A percentile compares a stretch with the other conserved stretches of the same genome.
phyloP scores from a whole-genome alignment of 2,888 invertebrate species.

The Dromius quadrimaculatus region DNA sequence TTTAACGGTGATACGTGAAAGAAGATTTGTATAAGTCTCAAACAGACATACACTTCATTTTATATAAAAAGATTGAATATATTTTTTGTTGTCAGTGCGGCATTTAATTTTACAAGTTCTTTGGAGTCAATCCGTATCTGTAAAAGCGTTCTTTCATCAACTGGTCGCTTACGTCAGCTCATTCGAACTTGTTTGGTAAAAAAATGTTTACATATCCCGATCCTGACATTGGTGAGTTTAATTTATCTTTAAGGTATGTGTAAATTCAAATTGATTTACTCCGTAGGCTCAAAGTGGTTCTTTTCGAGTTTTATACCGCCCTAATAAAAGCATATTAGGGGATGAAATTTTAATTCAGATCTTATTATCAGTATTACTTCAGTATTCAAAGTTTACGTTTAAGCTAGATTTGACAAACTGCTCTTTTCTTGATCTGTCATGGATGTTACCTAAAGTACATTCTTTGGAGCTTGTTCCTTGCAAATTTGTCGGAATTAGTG shows the following conservation, averaged over 20 bases:
- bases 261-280: background rate
- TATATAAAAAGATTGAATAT: conserved; percentile 23
- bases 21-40: no score
- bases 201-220: conserved; percentile 69
- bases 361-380: conserved; percentile 70
- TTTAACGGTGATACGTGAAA: no score
- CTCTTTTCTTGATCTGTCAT: conserved; percentile 74
- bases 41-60: no score
- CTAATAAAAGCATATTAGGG: conserved; percentile 69
- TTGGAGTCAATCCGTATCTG: conserved; percentile 67
- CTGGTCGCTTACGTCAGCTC: conserved; percentile 68
- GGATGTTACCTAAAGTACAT: conserved; percentile 71
- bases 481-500: conserved; percentile 72
- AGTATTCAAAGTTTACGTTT: conserved; percentile 69
- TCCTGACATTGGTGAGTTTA: conserved; percentile 67
- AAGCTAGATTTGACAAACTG: conserved; percentile 70
- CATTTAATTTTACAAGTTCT: conserved; percentile 65
- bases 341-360: conserved; percentile 75
- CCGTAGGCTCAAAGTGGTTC: conserved; percentile 28
- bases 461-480: conserved; percentile 74
- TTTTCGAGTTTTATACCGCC: conserved; percentile 58
- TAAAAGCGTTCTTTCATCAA: conserved; percentile 64
- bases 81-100: conserved; percentile 59
- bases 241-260: background rate
- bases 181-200: conserved; percentile 68